phyloP scores from a whole-genome alignment of 2,888 invertebrate species.

The Proisotoma minuta region DNA sequence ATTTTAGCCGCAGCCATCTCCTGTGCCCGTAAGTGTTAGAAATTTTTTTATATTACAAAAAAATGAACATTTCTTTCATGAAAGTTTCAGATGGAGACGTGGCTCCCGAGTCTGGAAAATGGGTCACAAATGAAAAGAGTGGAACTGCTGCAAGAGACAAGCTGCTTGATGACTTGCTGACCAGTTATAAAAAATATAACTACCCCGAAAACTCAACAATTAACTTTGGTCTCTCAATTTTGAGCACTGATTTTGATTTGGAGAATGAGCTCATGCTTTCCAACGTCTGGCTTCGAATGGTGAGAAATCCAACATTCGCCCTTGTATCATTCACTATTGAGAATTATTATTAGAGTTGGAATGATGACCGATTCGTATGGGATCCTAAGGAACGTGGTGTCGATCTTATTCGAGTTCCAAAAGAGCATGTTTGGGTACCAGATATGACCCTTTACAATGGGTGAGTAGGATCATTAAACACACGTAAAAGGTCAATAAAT shows the following conservation, averaged over 20 bases:
- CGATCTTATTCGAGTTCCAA: conserved; percentile 25
- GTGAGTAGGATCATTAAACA: too few relatives aligned
- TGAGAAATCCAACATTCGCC: too few relatives aligned
- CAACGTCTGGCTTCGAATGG: conserved; percentile 26
- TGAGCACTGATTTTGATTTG: conserved; percentile 5
- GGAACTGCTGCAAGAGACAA: background rate
- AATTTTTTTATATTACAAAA: too few relatives aligned
- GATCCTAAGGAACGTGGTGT: conserved; percentile 22
- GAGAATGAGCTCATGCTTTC: conserved; percentile 20
- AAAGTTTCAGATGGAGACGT: too few relatives aligned
- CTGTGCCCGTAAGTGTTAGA: too few relatives aligned
- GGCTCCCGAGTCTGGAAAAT: background rate
- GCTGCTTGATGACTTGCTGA: background rate
- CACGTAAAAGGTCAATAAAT: too few relatives aligned
- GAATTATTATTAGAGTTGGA: conserved; percentile 19
- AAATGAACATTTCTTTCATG: too few relatives aligned
- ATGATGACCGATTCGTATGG: conserved; percentile 36
- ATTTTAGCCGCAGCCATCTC: too few relatives aligned
- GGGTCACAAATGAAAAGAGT: background rate
- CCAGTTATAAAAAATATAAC: background rate
- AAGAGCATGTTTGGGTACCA: conserved; percentile 32
- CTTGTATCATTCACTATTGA: too few relatives aligned
- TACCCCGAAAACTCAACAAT: background rate
- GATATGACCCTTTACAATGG: conserved; percentile 34
- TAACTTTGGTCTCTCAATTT: background rate